phyloP scores from a whole-genome alignment of 2,888 invertebrate genomes.

The Brachylomia viminalis region DNA sequence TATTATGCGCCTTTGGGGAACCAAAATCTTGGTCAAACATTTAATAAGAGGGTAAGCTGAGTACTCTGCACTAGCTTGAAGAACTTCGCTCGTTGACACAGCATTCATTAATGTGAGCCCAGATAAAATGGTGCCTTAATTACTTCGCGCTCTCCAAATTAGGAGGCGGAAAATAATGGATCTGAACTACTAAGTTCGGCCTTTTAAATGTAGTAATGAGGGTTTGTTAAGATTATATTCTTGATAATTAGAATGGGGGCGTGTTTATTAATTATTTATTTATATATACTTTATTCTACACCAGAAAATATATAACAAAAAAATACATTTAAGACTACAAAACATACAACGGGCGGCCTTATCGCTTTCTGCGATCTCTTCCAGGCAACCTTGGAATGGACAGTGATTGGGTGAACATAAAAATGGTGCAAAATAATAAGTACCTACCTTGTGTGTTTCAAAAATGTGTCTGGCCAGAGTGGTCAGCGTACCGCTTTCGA shows the following conservation, averaged over 20 bases:
- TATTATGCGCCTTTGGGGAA: slow-evolving; percentile 16
- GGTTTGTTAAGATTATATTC: slow-evolving; percentile 15
- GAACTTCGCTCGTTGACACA: slow-evolving; percentile 42
- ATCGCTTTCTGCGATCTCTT: no score
- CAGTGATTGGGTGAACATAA: no score
- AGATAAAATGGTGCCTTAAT: slow-evolving; percentile 44
- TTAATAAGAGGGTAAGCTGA: slow-evolving; percentile 28
- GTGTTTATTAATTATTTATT: no score
- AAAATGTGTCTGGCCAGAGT: neutral
- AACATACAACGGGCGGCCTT: no score
- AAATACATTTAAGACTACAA: no score
- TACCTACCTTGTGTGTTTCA: neutral
- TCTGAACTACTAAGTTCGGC: slow-evolving; percentile 33
- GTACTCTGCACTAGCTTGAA: slow-evolving; percentile 24
- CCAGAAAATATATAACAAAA: no score
- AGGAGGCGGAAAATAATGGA: slow-evolving; percentile 36
- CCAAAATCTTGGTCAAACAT: slow-evolving; percentile 44
- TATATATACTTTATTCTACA: no score
- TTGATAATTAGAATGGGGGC: neutral
- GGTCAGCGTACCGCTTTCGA: neutral
- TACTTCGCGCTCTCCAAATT: slow-evolving; percentile 38
- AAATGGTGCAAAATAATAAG: no score
- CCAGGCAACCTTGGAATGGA: no score
- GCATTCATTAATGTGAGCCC: slow-evolving; percentile 36
- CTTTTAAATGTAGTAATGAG: slow-evolving; percentile 41